Base-by-base conservation (phyloP, 2,113 vertebrate species). In the Shinisaurus crocodilurus region DNA sequence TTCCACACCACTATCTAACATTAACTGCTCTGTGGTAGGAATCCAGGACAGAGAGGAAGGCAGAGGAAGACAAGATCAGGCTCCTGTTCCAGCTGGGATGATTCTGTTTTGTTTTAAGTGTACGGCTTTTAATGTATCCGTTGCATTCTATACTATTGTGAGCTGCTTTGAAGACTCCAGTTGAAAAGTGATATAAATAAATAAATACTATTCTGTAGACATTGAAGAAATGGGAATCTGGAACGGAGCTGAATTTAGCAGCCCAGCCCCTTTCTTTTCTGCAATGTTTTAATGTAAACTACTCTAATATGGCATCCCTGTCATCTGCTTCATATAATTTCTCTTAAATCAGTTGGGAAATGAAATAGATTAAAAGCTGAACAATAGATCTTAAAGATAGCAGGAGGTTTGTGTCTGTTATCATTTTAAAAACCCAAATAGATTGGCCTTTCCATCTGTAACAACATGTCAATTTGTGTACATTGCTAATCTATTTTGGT, bases 401-500 rank as follows among this genome's bases (percentile, higher is more conserved):
- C 88, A 79, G 63, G 87, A 5, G 63, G 69, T 72, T 40, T 54
- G 0, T 23, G 82, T 86, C 60, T 84, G 23, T 23, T 63, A 83
- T 40, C 82, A 91, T 91, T 92, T 90, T 89, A 93, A 94, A 90
- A 92, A 92, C 84, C 94, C 91, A 90, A 93, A 87, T 87, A 94
- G 90, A 88, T 94, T 94, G 89, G 92, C 82, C 87, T 92, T 87
- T 65, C 43, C 80, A 86, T 32, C 37, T 87, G 50, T 88, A 95
- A 67, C 89, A 96, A 94, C 57, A 89, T 93, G 87, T 80, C 48
- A 93, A 93, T 94, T 95, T 96, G 95, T 93, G 86, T 93, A 93
- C 85, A 91, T 95, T 95, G 57, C 84, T 93, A 95, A 90, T 90
- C 94, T 95, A 95, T 96, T 95, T 91, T 86, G 93, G 90, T 93